Percentiles rank a stretch among this genome's conserved stretches.
These are phyloP conservation scores for Crocallis elinguaria DNA, from an alignment of 2,888 invertebrate species.

Conservation along the genomic window DNA sequence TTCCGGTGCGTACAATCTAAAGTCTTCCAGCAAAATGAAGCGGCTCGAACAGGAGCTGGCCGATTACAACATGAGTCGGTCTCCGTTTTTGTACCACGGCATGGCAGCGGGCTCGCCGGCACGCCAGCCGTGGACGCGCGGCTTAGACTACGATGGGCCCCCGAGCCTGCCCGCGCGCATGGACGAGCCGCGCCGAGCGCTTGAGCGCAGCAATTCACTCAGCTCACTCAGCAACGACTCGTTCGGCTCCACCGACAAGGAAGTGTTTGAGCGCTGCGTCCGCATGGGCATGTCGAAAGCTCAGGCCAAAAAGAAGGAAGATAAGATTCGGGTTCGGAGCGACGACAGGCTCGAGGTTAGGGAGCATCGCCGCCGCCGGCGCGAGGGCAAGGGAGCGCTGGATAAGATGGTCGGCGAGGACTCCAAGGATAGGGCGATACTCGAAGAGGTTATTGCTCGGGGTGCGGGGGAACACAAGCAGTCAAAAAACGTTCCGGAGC, in stretches of 20 bases:
- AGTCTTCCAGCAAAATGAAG: slow-evolving; percentile 37
- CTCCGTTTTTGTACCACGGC: slow-evolving; percentile 1
- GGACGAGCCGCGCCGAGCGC: slow-evolving; percentile 34
- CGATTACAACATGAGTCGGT: neutral
- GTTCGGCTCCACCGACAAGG: slow-evolving; percentile 86
- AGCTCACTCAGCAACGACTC: slow-evolving; percentile 80
- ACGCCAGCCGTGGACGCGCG: too few species aligned
- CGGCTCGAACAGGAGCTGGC: slow-evolving; percentile 34
- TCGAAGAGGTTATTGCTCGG: slow-evolving; percentile 88
- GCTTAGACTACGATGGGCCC: too few species aligned
- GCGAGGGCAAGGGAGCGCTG: slow-evolving; percentile 43
- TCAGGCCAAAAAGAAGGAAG: slow-evolving; percentile 4
- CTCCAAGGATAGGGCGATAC: slow-evolving; percentile 58
- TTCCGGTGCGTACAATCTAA: slow-evolving; percentile 49
- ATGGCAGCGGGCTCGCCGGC: slow-evolving; percentile 22
- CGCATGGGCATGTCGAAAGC: slow-evolving; percentile 86
- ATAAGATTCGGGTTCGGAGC: slow-evolving; percentile 48
- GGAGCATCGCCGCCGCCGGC: slow-evolving; percentile 39
- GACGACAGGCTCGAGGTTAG: slow-evolving; percentile 51
- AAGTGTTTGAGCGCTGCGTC: slow-evolving; percentile 91
- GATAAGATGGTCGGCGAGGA: slow-evolving; percentile 61
- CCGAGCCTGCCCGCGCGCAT: slow-evolving; percentile 55
- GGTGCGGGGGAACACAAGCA: slow-evolving; percentile 64
- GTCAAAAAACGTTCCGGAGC: slow-evolving; percentile 91
- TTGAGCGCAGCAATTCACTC: slow-evolving; percentile 55